Percentiles rank a stretch among this genome's conserved stretches.
Conservation (phyloP, 2,888 invertebrate genomes). For the Hofmannophila pseudospretella region DNA sequence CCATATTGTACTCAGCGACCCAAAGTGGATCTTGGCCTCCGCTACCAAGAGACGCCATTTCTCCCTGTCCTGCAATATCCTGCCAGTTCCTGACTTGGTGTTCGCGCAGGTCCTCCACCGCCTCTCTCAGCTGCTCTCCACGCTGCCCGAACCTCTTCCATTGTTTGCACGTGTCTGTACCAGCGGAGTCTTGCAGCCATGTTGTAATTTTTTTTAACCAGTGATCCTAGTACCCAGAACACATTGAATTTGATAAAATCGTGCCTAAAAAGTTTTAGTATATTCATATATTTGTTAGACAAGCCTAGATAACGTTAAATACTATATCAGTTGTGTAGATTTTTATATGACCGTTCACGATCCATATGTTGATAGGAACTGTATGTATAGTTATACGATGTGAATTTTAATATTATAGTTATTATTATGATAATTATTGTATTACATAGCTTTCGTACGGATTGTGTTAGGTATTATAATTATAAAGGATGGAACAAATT, state of each 20-base stretch:
- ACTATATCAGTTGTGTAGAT: slow-evolving; percentile 52
- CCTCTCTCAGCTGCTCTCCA: no score
- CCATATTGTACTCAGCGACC: no score
- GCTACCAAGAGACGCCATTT: no score
- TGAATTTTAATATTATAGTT: slow-evolving; percentile 37
- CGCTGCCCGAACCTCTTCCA: no score
- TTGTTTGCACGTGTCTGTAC: no score
- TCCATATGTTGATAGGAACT: slow-evolving; percentile 44
- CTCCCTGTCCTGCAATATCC: no score
- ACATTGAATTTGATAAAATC: slow-evolving; percentile 46
- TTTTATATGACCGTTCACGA: slow-evolving; percentile 64
- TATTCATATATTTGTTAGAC: slow-evolving; percentile 59
- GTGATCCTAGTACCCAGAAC: slow-evolving; percentile 43
- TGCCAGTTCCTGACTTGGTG: no score
- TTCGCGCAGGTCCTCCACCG: no score
- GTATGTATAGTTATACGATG: slow-evolving; percentile 33
- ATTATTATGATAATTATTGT: slow-evolving; percentile 19
- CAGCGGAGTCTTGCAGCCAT: no score
- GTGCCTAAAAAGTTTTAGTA: slow-evolving; percentile 61
- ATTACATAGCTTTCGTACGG: slow-evolving; percentile 44
- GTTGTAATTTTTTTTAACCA: no score
- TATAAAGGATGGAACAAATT: no score
- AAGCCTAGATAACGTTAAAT: slow-evolving; percentile 29
- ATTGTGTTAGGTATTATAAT: slow-evolving; percentile 28
- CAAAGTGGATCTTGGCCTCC: no score